Evolutionary conservation across 1,140 invertebrate genomes (phyloP).

Genomic region (Drosophila funebris): DNA sequence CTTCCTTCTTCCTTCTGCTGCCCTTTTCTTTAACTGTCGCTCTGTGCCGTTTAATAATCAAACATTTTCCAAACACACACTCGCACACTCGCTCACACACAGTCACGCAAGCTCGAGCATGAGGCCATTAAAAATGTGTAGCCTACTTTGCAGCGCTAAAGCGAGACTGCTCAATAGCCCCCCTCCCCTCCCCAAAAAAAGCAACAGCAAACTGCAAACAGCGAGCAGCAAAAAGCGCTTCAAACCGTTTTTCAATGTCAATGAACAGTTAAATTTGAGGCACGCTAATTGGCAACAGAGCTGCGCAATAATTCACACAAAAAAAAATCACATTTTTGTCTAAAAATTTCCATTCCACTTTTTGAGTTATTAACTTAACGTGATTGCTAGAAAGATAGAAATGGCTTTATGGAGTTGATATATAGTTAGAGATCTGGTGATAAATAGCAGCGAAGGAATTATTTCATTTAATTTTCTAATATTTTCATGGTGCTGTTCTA

Average conservation of each 20-base stretch:
- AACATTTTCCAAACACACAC: slow-evolving; percentile 37
- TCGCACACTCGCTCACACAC: not conserved
- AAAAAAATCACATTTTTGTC: not conserved
- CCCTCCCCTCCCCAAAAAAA: too few relatives aligned
- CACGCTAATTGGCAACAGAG: slow-evolving; percentile 54
- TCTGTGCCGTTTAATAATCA: slow-evolving; percentile 52
- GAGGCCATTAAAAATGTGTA: slow-evolving; percentile 31
- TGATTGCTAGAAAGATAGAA: too few relatives aligned
- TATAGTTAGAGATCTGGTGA: too few relatives aligned
- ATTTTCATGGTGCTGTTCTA: too few relatives aligned
- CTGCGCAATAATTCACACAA: slow-evolving; percentile 28
- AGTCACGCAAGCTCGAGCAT: not conserved
- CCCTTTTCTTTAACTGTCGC: slow-evolving; percentile 28
- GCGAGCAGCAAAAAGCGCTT: slow-evolving; percentile 13
- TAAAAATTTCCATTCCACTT: not conserved
- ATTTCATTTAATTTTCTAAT: too few relatives aligned
- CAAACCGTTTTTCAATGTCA: slow-evolving; percentile 49
- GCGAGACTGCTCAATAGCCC: not conserved
- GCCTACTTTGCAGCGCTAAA: slow-evolving; percentile 25
- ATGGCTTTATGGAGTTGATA: too few relatives aligned
- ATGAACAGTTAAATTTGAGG: slow-evolving; percentile 39
- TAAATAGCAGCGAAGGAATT: too few relatives aligned
- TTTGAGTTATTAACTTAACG: not conserved
- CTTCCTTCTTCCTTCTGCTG: not conserved
- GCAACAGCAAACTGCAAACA: slow-evolving; percentile 1